Evolutionary conservation across 2,888 invertebrate genomes (phyloP), one percentile per base, ranked within the genome.

Genomic region (Lordiphosa fenestrarum): DNA sequence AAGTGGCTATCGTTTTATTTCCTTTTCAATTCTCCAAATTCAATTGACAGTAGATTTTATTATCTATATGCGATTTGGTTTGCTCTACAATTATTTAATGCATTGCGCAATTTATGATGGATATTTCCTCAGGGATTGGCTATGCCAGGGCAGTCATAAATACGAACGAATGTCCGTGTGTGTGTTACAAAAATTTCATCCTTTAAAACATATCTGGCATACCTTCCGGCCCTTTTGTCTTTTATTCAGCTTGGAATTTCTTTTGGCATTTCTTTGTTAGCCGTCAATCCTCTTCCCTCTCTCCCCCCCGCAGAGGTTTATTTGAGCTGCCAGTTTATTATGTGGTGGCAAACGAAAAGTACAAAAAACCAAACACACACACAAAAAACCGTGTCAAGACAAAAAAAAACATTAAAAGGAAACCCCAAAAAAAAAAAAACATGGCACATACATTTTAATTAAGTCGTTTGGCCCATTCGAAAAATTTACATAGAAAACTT

Each of bases 361-460:
- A 42, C 25, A 30, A 23, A 25, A 30, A 42, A 40, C 36, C 25
- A 51, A 19, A 36, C 61, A 44, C 39, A 53, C 12, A 46, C 37
- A 51, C 50, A 53, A 40, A 21, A n/a, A 36, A 23, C 6, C 37
- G 30, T 53, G 44, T 53, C 36, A 53, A 44, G 53, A n/a, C n/a
- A n/a, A n/a, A n/a, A n/a, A 19, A 19, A 44, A 53, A 53, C 42
- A 53, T 38, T 25, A 39, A 39, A 50, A 33, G 15, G 30, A 40
- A 50, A 5, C 44, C 15, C 10, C 15, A 33, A 15, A 15, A 15
- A 15, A 15, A 15, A 15, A 13, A 48, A 48, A 72, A 67, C 73
- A 76, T 56, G 63, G 63, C 66, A 64, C 74, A 81, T 74, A 77
- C 66, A 78, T 81, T 78, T 78, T 77, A 81, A 78, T 78, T 81